phyloP scores from a whole-genome alignment of 2,888 invertebrate genomes.

The Nezara viridula region DNA sequence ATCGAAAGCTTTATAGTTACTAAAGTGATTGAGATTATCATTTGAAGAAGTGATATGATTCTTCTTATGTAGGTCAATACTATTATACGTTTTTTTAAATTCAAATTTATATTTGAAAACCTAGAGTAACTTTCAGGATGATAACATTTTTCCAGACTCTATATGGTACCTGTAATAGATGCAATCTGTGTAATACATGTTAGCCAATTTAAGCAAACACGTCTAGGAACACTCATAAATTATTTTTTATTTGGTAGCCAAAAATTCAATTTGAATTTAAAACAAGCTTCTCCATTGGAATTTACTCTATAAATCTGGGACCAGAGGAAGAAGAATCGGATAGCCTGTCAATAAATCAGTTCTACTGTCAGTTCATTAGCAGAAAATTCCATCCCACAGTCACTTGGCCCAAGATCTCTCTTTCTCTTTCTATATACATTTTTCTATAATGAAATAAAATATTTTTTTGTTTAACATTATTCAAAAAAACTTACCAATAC shows the following conservation, averaged over 20 bases:
- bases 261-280: background rate
- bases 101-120: too few species aligned
- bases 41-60: too few species aligned
- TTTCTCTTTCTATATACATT: background rate
- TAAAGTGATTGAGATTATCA: too few species aligned
- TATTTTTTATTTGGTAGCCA: background rate
- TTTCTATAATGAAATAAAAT: background rate
- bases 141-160: too few species aligned
- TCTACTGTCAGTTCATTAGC: constrained; percentile 9
- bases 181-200: too few species aligned
- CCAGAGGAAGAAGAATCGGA: background rate
- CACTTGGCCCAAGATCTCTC: background rate
- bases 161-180: too few species aligned
- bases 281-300: background rate
- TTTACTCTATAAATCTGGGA: background rate
- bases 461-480: background rate
- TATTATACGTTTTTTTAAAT: too few species aligned
- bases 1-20: too few species aligned
- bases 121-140: too few species aligned
- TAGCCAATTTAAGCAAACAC: too few species aligned
- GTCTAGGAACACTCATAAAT: background rate
- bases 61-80: too few species aligned
- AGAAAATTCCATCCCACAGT: background rate
- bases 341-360: background rate
- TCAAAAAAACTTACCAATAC: too few species aligned